Evolutionary conservation across 2,113 vertebrate genomes (phyloP).

Genomic region (Nettapus auritus): DNA sequence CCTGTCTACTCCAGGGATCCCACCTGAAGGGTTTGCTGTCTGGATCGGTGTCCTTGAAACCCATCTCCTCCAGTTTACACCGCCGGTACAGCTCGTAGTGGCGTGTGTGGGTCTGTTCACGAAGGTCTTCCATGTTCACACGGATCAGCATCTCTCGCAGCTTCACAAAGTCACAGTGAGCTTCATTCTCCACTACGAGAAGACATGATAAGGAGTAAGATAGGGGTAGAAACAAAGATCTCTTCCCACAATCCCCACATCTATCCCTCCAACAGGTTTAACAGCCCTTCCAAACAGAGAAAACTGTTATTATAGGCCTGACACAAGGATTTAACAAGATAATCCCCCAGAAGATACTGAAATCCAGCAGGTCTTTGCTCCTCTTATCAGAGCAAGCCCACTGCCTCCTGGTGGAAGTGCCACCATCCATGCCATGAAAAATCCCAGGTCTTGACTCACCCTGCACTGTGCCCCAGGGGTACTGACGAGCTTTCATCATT

Average conservation of each 20-base stretch:
- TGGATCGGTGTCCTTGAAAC: conserved; percentile 97
- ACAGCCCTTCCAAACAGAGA: background rate
- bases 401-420: background rate
- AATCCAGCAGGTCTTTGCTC: background rate
- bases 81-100: conserved; percentile 98
- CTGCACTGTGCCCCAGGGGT: conserved; percentile 97
- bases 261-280: background rate
- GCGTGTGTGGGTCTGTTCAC: conserved; percentile 95
- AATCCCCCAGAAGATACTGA: background rate
- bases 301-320: background rate
- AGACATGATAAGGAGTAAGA: background rate
- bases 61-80: conserved; percentile 99
- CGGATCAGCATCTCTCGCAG: conserved; percentile 97
- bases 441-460: conserved; percentile 77
- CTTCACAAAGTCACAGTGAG: conserved; percentile 98
- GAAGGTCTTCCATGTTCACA: conserved; percentile 98
- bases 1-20: background rate
- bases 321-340: background rate
- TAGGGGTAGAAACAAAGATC: background rate
- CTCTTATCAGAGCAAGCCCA: background rate
- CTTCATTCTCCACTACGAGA: conserved; percentile 93
- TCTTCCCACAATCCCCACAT: background rate
- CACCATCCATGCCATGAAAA: background rate
- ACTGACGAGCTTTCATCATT: conserved; percentile 98
- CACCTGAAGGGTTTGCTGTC: conserved; percentile 99